Base-by-base conservation (phyloP, 2,797 vertebrate species). In the Malacoctenus gilli region DNA sequence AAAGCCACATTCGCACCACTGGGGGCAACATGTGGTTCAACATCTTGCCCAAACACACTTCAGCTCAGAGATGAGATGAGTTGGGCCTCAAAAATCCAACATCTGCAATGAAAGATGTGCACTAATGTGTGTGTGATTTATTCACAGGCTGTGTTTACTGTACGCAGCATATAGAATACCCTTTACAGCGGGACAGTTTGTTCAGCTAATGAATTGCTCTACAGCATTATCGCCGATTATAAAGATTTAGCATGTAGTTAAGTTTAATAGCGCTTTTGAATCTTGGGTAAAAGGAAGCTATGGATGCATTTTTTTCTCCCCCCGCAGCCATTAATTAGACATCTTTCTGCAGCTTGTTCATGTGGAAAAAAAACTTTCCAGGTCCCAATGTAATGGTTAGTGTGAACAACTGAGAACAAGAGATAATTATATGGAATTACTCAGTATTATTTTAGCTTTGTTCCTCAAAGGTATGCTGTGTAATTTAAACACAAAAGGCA, bases 401-500 rank as follows among this genome's bases (percentile, higher is more conserved):
- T 41, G n/a, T 59, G 35, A 68, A 54, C 68, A 49, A 15, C 47
- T 58, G 4, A 5, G 14, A 57, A 53, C 47, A 59, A 69, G 67
- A 65, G 53, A 58, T 72, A 73, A 86, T 75, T 52, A 38, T 22
- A 37, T 67, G 31, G 56, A 72, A 84, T 83, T 62, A 68, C 40
- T 36, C 65, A 59, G 60, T 71, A 71, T 78, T 47, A 63, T 69
- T 74, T 59, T 41, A 39, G 15, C 50, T 73, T 82, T 82, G 72
- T 79, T 72, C 53, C 34, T 44, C 43, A 20, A 68, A 57, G 41
- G 53, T 59, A 65, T 48, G 49, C 37, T 43, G 44, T 79, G 37
- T 77, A 80, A 83, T 86, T 77, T 25, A 58, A 69, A 65, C 35
- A 72, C 75, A 86, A 80, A 82, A 68, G 61, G 30, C 48, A 32